Percentiles rank a stretch among this genome's conserved stretches.
Evolutionary conservation across 2,113 vertebrate species (phyloP).

Genomic region (Periophthalmodon schlosseri): DNA sequence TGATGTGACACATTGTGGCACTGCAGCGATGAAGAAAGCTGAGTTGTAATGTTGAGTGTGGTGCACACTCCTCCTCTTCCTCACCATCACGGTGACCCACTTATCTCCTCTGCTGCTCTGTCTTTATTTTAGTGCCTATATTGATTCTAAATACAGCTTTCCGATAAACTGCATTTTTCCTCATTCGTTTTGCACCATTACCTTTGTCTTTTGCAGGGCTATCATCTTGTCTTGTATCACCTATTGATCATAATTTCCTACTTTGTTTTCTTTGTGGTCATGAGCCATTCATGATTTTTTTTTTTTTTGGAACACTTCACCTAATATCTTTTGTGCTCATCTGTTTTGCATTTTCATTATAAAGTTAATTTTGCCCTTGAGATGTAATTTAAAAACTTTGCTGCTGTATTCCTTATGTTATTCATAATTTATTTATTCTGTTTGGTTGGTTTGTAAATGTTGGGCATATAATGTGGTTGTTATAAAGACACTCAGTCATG

Average conservation of each 20-base stretch:
- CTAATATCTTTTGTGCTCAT: background rate
- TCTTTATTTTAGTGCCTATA: slow-evolving; percentile 6
- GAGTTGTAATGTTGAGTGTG: slow-evolving; percentile 51
- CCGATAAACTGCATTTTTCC: background rate
- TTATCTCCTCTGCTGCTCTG: slow-evolving; percentile 33
- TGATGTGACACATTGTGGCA: slow-evolving; percentile 52
- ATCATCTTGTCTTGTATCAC: background rate
- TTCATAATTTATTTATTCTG: background rate
- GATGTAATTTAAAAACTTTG: background rate
- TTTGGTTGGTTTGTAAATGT: slow-evolving; percentile 10
- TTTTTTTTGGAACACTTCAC: background rate
- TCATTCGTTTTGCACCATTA: background rate
- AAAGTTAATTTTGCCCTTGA: background rate
- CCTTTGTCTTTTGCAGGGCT: background rate
- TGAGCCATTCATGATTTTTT: background rate
- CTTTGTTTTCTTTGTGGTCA: background rate
- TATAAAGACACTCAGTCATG: background rate
- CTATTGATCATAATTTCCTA: background rate
- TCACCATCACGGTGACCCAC: slow-evolving; percentile 60
- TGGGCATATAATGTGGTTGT: slow-evolving; percentile 4
- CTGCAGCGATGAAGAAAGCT: slow-evolving; percentile 37
- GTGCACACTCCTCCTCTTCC: slow-evolving; percentile 55
- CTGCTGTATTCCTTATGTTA: background rate
- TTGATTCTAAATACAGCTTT: slow-evolving; percentile 15
- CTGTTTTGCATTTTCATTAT: background rate